These are phyloP conservation scores for Acleris emargana DNA, from an alignment of 2,888 invertebrate species.

Conservation along the genomic window DNA sequence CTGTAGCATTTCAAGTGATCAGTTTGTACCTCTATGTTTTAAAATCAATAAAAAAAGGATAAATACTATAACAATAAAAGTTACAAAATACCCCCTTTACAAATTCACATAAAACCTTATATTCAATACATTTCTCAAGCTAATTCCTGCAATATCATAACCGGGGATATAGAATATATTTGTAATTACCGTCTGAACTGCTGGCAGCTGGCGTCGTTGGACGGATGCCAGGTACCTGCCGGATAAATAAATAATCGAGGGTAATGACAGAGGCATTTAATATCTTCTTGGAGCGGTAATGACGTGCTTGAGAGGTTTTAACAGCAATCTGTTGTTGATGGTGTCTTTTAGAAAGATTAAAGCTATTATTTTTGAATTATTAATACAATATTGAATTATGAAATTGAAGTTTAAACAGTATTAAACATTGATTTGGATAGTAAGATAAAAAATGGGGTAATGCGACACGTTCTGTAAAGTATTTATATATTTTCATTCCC, in stretches of 20 bases:
- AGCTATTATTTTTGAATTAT: no score
- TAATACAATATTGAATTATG: no score
- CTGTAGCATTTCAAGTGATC: no score
- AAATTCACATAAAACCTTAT: neutral
- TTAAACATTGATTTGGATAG: no score
- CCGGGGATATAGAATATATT: conserved; percentile 46
- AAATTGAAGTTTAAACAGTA: no score
- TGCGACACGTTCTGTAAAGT: no score
- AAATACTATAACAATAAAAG: no score
- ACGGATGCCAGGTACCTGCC: conserved; percentile 43
- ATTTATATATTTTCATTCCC: neutral
- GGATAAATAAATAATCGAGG: conserved; percentile 33
- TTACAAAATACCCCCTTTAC: no score
- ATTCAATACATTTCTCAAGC: conserved; percentile 7
- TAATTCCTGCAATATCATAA: conserved; percentile 16
- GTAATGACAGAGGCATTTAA: conserved; percentile 35
- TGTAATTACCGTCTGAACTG: conserved; percentile 52
- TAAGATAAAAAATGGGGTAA: neutral
- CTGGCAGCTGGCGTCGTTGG: conserved; percentile 46
- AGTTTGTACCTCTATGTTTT: no score
- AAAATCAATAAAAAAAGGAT: no score
- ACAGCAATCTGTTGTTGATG: conserved; percentile 5
- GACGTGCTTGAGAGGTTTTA: conserved; percentile 26
- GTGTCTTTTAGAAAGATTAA: no score
- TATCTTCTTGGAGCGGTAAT: conserved; percentile 29